These are phyloP conservation scores for Hydrocynus forskahlii DNA, from an alignment of 2,797 vertebrate species.

Conservation along the genomic window DNA sequence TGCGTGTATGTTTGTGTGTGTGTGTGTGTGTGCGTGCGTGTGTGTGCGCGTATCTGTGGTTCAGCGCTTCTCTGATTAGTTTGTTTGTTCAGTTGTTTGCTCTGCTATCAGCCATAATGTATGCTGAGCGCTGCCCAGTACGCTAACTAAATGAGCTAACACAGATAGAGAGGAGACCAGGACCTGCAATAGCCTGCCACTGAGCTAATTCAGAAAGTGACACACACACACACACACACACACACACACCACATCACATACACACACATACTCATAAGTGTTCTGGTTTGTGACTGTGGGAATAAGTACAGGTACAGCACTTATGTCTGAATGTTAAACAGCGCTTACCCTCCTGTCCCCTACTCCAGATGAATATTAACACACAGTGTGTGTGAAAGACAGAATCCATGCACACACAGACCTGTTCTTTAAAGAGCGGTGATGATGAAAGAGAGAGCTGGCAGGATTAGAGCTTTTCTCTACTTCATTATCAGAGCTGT, in stretches of 20 bases:
- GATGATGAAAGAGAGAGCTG: constrained; percentile 35
- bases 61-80: constrained; percentile 54
- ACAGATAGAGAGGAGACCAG: constrained; percentile 25
- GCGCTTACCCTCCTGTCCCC: constrained; percentile 10
- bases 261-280: constrained; percentile 8
- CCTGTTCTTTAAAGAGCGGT: neutral
- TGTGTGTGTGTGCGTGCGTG: constrained; percentile 27
- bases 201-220: constrained; percentile 15
- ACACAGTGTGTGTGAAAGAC: neutral
- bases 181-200: neutral
- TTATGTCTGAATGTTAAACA: constrained; percentile 36
- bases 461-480: constrained; percentile 36
- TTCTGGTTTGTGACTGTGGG: constrained; percentile 10
- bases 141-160: constrained; percentile 31
- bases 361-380: constrained; percentile 20
- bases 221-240: constrained; percentile 21
- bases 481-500: constrained; percentile 28
- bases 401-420: neutral
- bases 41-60: constrained; percentile 31
- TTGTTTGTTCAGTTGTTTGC: constrained; percentile 63
- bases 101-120: constrained; percentile 45
- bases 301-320: constrained; percentile 21
- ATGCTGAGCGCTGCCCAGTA: constrained; percentile 22
- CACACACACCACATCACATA: neutral
- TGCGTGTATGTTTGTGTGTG: constrained; percentile 20